These are phyloP conservation scores for Acronicta alni DNA, from an alignment of 2,888 invertebrate genomes.

Conservation along the genomic window DNA sequence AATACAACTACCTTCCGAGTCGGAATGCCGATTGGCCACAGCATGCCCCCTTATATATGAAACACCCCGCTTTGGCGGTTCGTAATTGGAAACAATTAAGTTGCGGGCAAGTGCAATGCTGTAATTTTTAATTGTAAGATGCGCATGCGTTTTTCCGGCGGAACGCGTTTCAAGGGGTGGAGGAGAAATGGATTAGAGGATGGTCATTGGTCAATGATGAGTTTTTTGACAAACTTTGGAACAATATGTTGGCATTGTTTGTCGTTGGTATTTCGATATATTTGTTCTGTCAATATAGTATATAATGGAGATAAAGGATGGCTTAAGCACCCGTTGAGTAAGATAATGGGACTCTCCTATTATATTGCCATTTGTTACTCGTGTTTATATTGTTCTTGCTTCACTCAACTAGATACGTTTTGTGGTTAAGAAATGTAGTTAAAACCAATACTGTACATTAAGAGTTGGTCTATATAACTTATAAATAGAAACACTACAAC, in stretches of 20 bases:
- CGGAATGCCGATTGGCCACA: conserved; percentile 80
- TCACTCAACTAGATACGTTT: conserved; percentile 60
- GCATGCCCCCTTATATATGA: conserved; percentile 83
- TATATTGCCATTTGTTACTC: conserved; percentile 65
- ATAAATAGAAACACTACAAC: conserved; percentile 9
- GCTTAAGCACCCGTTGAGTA: conserved; percentile 61
- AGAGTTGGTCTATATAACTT: conserved; percentile 33
- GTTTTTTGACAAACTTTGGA: conserved; percentile 24
- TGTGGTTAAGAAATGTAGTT: conserved; percentile 59
- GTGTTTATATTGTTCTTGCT: conserved; percentile 59
- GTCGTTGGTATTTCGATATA: conserved; percentile 23
- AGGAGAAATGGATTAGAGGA: conserved; percentile 13
- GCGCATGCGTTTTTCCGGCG: conserved; percentile 72
- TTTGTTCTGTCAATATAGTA: conserved; percentile 58
- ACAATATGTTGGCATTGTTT: conserved; percentile 3
- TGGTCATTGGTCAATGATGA: background rate
- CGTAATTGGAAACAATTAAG: conserved; percentile 88
- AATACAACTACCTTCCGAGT: conserved; percentile 79
- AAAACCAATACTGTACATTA: conserved; percentile 45
- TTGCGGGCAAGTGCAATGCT: conserved; percentile 82
- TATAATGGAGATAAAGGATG: conserved; percentile 65
- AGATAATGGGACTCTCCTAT: conserved; percentile 61
- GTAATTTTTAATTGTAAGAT: conserved; percentile 84
- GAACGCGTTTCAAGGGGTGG: conserved; percentile 47
- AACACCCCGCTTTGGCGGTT: conserved; percentile 78